Evolutionary conservation across 2,888 invertebrate genomes (phyloP).

Genomic region (Pristionchus arcanus): DNA sequence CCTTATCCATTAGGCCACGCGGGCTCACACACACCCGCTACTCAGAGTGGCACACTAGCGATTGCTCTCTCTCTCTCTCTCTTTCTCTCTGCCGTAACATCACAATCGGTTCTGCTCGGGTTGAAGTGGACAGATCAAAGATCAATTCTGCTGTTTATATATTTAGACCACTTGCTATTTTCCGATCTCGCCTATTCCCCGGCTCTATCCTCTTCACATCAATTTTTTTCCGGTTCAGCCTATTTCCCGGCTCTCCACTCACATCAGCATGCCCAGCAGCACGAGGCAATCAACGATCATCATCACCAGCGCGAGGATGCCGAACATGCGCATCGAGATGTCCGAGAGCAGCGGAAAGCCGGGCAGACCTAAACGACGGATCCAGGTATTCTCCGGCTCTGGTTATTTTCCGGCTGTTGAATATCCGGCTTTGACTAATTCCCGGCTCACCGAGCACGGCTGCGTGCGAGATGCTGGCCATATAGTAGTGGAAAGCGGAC

Average conservation of each 20-base stretch:
- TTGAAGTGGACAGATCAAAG: no score
- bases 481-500: constrained; percentile 45
- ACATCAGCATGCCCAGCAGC: background rate
- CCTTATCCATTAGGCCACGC: constrained; percentile 45
- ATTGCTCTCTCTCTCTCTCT: no score
- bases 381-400: no score
- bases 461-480: constrained; percentile 33
- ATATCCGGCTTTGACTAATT: background rate
- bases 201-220: background rate
- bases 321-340: constrained; percentile 37
- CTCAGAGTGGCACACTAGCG: background rate
- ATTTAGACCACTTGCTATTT: background rate
- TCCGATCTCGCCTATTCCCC: no score
- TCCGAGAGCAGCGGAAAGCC: constrained; percentile 30
- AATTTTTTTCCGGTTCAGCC: background rate
- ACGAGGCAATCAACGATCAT: constrained; percentile 35
- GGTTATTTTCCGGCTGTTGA: background rate
- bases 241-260: background rate
- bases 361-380: constrained; percentile 14
- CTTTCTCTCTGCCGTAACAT: no score
- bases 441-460: constrained; percentile 42
- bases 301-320: constrained; percentile 40
- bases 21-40: background rate
- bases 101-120: no score
- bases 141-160: no score